Conservation (phyloP, 2,113 vertebrate genomes). For the Myotis yumanensis region DNA sequence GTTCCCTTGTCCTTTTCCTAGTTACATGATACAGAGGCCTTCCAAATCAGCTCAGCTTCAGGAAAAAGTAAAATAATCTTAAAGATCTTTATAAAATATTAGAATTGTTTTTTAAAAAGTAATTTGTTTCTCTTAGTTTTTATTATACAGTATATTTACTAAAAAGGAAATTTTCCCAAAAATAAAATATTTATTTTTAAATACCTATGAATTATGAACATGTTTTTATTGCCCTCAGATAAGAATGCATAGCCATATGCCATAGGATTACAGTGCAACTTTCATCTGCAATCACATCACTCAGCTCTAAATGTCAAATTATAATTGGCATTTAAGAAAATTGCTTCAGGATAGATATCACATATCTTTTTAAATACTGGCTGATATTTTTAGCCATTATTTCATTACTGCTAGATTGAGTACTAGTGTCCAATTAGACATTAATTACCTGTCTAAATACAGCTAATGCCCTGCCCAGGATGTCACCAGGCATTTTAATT, state of each 20-base stretch:
- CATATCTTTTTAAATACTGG: conserved; percentile 71
- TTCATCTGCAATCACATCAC: conserved; percentile 68
- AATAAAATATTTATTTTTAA: conserved; percentile 38
- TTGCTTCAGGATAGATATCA: conserved; percentile 75
- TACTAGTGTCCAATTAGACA: conserved; percentile 78
- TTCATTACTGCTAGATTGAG: conserved; percentile 80
- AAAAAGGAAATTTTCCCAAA: neutral
- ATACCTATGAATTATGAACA: neutral
- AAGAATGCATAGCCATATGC: conserved; percentile 58
- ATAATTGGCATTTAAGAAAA: conserved; percentile 80
- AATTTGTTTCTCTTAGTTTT: conserved; percentile 6
- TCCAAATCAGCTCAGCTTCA: neutral
- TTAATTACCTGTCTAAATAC: conserved; percentile 83
- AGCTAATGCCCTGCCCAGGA: conserved; percentile 77
- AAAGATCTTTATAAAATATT: neutral
- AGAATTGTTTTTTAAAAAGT: neutral
- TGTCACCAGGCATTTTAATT: conserved; percentile 75
- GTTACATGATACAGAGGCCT: neutral
- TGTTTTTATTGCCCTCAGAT: conserved; percentile 23
- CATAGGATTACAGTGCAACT: conserved; percentile 44
- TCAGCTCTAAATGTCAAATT: conserved; percentile 72
- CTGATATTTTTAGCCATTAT: conserved; percentile 80
- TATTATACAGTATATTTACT: neutral
- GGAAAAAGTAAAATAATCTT: neutral
- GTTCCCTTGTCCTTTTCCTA: neutral